phyloP scores from a whole-genome alignment of 2,888 invertebrate species.

The Abrostola tripartita region DNA sequence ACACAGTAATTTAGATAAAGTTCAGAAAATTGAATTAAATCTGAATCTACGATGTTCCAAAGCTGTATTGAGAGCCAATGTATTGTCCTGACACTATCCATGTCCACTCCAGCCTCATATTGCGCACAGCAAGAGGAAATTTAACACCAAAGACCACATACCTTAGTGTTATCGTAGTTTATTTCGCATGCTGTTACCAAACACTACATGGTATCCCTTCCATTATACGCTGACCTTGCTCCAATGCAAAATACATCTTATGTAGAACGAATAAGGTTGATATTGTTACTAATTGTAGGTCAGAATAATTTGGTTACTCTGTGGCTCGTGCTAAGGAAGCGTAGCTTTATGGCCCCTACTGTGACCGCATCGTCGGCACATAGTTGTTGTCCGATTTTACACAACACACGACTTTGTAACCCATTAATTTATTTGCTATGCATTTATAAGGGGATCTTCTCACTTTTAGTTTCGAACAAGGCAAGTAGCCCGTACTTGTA shows the following conservation, averaged over 20 bases:
- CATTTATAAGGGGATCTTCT: slow-evolving; percentile 26
- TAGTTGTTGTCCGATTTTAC: slow-evolving; percentile 71
- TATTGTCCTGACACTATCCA: slow-evolving; percentile 46
- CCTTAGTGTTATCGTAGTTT: slow-evolving; percentile 81
- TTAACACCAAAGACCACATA: slow-evolving; percentile 75
- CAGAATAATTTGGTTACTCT: slow-evolving; percentile 64
- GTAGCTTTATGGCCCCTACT: slow-evolving; percentile 78
- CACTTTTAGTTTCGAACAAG: slow-evolving; percentile 8
- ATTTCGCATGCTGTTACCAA: slow-evolving; percentile 80
- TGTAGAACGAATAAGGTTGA: neutral
- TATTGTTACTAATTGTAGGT: slow-evolving; percentile 57
- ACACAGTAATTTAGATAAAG: slow-evolving; percentile 33
- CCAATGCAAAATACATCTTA: slow-evolving; percentile 47
- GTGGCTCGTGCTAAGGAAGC: slow-evolving; percentile 77
- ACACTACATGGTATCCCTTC: slow-evolving; percentile 66
- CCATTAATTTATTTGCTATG: slow-evolving; percentile 49
- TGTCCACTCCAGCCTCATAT: slow-evolving; percentile 43
- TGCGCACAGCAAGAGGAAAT: slow-evolving; percentile 65
- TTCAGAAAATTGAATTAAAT: slow-evolving; percentile 35
- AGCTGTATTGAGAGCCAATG: slow-evolving; percentile 34
- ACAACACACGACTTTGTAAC: slow-evolving; percentile 57
- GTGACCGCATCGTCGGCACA: slow-evolving; percentile 75
- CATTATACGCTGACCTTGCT: slow-evolving; percentile 57
- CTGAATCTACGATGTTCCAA: slow-evolving; percentile 22
- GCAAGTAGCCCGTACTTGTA: neutral